A percentile compares a stretch with the other conserved stretches of the same genome.
Conservation (phyloP, 2,113 vertebrate species). For the Martes martes region DNA sequence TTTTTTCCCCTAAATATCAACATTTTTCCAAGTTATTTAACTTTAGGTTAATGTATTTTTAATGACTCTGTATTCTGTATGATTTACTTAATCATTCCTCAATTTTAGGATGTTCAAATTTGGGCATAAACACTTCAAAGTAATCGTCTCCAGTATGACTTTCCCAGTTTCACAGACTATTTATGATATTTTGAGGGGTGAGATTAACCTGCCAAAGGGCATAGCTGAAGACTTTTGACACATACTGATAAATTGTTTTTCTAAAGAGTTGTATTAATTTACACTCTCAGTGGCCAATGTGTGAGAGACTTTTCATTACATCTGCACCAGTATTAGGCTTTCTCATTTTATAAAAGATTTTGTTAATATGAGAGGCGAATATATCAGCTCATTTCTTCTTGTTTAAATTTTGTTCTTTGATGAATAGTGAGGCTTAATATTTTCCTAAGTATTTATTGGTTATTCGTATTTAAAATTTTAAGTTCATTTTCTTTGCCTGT, state of each 20-base stretch:
- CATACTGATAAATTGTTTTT: background rate
- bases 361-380: conserved; percentile 8
- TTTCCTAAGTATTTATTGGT: background rate
- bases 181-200: conserved; percentile 33
- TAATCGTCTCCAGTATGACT: background rate
- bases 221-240: background rate
- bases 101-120: conserved; percentile 36
- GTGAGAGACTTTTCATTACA: background rate
- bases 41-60: conserved; percentile 35
- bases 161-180: background rate
- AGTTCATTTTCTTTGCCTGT: background rate
- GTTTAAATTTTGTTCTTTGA: background rate
- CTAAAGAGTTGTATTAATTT: background rate
- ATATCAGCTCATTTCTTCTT: background rate
- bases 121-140: background rate
- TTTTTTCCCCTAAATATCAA: conserved; percentile 34
- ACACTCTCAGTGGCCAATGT: background rate
- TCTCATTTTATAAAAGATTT: background rate
- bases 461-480: background rate
- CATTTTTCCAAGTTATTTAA: conserved; percentile 41
- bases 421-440: background rate
- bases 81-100: conserved; percentile 48
- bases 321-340: background rate
- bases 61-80: conserved; percentile 21
- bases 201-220: background rate